Conservation (phyloP, 2,888 invertebrate species). For the Blastobasis adustella region DNA sequence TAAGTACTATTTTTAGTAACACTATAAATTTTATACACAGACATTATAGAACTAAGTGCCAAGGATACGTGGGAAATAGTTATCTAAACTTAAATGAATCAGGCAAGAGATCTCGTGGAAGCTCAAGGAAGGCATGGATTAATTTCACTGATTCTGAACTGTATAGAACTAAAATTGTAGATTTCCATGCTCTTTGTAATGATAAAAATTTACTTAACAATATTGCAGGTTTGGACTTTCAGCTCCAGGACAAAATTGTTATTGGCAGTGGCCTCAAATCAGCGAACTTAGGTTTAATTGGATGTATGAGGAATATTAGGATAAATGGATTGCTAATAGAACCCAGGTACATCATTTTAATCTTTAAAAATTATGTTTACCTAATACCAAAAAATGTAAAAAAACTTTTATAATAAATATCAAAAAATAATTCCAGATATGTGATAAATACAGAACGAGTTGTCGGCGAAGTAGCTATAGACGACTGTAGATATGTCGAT, state of each 20-base stretch:
- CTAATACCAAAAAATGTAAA: background rate
- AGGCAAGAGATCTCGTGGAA: too few relatives aligned
- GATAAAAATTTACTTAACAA: constrained; percentile 1
- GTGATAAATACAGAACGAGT: constrained; percentile 88
- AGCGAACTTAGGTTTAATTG: constrained; percentile 86
- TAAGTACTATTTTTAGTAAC: constrained; percentile 24
- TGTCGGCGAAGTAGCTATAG: constrained; percentile 91
- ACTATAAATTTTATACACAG: background rate
- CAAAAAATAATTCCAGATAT: constrained; percentile 49
- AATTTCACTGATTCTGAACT: too few relatives aligned
- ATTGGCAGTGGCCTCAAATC: constrained; percentile 87
- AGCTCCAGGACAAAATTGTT: constrained; percentile 81
- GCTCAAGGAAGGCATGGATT: too few relatives aligned
- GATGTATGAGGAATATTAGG: constrained; percentile 92
- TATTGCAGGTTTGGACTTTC: constrained; percentile 73
- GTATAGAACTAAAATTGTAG: too few relatives aligned
- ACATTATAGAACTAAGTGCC: too few relatives aligned
- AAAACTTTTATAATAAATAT: background rate
- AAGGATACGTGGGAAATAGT: too few relatives aligned
- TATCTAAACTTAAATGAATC: too few relatives aligned
- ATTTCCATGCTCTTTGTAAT: background rate
- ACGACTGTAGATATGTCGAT: constrained; percentile 92
- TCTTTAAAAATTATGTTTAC: background rate
- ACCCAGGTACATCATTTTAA: constrained; percentile 63
- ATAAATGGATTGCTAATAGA: constrained; percentile 89